A percentile compares a stretch with the other conserved stretches of the same genome.
phyloP scores from a whole-genome alignment of 2,113 vertebrate species.

The Trematomus loennbergii region DNA sequence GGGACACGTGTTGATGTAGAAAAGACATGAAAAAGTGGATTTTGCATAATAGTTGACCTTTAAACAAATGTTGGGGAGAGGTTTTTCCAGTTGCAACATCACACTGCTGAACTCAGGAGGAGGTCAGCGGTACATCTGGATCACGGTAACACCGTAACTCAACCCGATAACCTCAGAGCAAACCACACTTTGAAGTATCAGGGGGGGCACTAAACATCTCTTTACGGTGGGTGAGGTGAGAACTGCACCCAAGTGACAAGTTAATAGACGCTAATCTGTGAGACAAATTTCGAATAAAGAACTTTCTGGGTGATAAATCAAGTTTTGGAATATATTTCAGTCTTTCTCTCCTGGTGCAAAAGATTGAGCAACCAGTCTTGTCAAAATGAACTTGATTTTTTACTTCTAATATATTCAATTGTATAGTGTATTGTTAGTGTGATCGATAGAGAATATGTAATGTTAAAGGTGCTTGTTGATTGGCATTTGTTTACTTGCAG shows the following conservation, averaged over 20 bases:
- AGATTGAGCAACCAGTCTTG: too few species aligned
- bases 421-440: too few species aligned
- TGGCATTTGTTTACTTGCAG: too few species aligned
- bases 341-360: too few species aligned
- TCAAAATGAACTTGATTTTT: too few species aligned
- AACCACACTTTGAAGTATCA: conserved; percentile 59
- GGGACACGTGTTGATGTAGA: too few species aligned
- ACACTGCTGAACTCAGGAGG: conserved; percentile 55
- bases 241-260: conserved; percentile 34
- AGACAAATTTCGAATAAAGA: conserved; percentile 15
- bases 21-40: too few species aligned
- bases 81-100: conserved; percentile 65
- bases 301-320: conserved; percentile 15
- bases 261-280: conserved; percentile 25
- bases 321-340: too few species aligned
- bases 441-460: too few species aligned
- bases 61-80: conserved; percentile 3
- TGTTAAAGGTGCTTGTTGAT: too few species aligned
- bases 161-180: conserved; percentile 62
- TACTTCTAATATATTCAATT: too few species aligned
- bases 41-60: too few species aligned
- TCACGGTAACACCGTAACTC: conserved; percentile 55
- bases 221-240: conserved; percentile 28
- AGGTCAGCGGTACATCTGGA: conserved; percentile 72
- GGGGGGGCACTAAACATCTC: conserved; percentile 15